Evolutionary conservation across 2,113 vertebrate species (phyloP).

Genomic region (Antigone vipio): DNA sequence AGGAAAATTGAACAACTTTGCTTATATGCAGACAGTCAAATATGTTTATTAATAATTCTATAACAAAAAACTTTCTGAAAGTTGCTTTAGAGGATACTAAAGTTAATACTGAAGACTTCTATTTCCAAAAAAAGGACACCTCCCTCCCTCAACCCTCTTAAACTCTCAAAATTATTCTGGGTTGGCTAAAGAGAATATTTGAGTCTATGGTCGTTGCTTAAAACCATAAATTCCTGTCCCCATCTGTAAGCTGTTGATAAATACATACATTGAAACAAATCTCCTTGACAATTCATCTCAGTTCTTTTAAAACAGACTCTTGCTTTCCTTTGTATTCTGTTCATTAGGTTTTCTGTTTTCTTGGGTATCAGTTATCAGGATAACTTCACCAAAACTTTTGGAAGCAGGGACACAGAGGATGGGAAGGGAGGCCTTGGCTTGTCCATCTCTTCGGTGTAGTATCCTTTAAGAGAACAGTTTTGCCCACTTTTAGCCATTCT

Average conservation of each 20-base stretch:
- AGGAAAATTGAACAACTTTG: not conserved
- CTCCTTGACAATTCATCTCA: not conserved
- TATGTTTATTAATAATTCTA: not conserved
- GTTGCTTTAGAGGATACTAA: not conserved
- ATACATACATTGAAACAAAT: not conserved
- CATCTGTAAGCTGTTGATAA: not conserved
- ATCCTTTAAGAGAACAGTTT: not conserved
- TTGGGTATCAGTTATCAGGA: not conserved
- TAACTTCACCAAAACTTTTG: not conserved
- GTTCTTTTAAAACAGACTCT: not conserved
- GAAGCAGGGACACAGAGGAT: not conserved
- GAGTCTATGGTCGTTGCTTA: not conserved
- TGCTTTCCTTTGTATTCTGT: not conserved
- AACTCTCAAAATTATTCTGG: not conserved
- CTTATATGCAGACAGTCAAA: not conserved
- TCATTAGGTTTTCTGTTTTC: not conserved
- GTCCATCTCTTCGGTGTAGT: not conserved
- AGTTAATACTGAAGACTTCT: not conserved
- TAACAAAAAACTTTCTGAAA: not conserved
- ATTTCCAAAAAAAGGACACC: not conserved
- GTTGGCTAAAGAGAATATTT: not conserved
- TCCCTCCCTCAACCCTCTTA: no score
- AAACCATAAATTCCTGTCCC: not conserved
- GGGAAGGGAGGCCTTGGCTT: not conserved
- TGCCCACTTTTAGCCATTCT: fast-evolving